A percentile compares a stretch with the other conserved stretches of the same genome.
Evolutionary conservation across 2,797 vertebrate genomes (phyloP).

Genomic region (Potorous gilbertii): DNA sequence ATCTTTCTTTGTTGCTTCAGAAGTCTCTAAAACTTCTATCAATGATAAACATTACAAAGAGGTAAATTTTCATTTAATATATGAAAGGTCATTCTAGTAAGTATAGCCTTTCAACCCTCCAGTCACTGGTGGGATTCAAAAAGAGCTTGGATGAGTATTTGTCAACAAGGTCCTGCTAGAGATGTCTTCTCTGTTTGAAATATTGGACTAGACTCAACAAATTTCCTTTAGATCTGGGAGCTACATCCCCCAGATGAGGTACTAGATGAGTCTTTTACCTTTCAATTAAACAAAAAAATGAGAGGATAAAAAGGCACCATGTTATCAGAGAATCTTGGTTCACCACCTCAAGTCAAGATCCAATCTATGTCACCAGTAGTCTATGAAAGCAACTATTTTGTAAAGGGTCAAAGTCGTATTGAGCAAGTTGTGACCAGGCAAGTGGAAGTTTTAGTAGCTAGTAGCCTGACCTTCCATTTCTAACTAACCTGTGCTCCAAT

Average conservation of each 20-base stretch:
- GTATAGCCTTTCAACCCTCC: not conserved
- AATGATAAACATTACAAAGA: rapidly evolving
- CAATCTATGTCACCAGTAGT: not conserved
- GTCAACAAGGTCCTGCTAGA: not conserved
- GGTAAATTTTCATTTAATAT: rapidly evolving
- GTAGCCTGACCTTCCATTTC: not conserved
- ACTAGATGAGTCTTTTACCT: not conserved
- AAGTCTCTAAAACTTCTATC: not conserved
- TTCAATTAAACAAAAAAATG: not conserved
- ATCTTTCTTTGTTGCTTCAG: not conserved
- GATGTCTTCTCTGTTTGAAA: not conserved
- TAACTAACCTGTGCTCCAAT: not conserved
- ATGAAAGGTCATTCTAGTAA: not conserved
- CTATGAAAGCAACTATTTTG: not conserved
- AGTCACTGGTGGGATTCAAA: not conserved
- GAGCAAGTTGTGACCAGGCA: not conserved
- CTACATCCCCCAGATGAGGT: not conserved
- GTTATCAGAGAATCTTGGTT: not conserved
- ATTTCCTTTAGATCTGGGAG: not conserved
- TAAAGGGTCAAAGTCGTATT: not conserved
- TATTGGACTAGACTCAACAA: not conserved
- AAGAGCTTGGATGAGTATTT: not conserved
- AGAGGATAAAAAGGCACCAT: not conserved
- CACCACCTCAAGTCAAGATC: not conserved
- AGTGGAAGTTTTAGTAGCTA: not conserved